Base-by-base conservation (phyloP, 2,888 invertebrate genomes). In the Oegoconia quadripuncta region DNA sequence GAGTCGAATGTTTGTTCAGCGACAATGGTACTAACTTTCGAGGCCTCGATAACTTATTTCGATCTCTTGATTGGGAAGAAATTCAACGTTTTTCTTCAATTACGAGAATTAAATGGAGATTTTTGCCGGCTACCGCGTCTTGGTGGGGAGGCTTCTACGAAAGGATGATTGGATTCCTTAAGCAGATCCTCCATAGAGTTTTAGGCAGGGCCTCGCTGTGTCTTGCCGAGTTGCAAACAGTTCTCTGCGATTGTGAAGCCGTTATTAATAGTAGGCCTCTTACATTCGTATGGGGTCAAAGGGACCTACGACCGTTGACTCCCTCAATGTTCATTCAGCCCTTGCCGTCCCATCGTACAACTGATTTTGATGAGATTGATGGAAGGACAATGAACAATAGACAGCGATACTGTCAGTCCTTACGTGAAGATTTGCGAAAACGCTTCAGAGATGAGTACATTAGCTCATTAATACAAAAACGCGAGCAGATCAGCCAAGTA, bases 11-110 rank as follows among this genome's bases (percentile, higher is more conserved):
- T 3, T n/a, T 37, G 6, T 41, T 25, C 14, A 41, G 41, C 22
- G 41, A 41, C 15, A 41, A 37, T 20, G 41, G 18, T 6, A 41
- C 37, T 7, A 41, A 41, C 27, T 41, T 41, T 15, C 26, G 26
- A 8, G 41, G 37, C 3, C 3, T 8, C 9, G 5, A 23, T 3
- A 23, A 23, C 23, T 23, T 9, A 23, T 9, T 26, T 4, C 11
- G 13, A 4, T 4, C 3, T 3, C 3, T 26, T 12, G n/a, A n/a
- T n/a, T n/a, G n/a, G n/a, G n/a, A n/a, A n/a, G n/a, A n/a, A n/a
- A n/a, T n/a, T n/a, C n/a, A n/a, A n/a, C n/a, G n/a, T n/a, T n/a
- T n/a, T n/a, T 8, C 26, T 12, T 4, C 26, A 12, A 8, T 3
- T 2, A 3, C 2, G 3, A 26, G 13, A 7, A 26, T 26, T 3